Conservation (phyloP, 2,797 vertebrate genomes). For the Pseudopleuronectes americanus region DNA sequence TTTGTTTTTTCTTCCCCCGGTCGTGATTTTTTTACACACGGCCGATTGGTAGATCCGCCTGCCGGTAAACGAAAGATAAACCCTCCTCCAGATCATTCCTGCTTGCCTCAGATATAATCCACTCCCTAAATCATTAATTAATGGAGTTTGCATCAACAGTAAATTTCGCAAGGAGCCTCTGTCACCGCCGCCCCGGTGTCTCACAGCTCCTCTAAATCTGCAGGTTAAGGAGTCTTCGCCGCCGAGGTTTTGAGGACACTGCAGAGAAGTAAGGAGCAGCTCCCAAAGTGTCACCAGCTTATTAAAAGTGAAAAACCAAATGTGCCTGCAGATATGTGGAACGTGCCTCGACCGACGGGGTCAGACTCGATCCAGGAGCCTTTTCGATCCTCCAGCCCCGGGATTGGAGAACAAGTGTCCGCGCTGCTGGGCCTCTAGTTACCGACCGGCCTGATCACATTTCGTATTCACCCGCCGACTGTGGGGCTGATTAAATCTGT, state of each 20-base stretch:
- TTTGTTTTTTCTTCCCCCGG: slow-evolving; percentile 40
- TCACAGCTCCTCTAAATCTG: slow-evolving; percentile 50
- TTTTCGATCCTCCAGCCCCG: slow-evolving; percentile 32
- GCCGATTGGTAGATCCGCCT: slow-evolving; percentile 26
- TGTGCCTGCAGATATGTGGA: slow-evolving; percentile 26
- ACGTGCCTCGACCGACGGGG: slow-evolving; percentile 40
- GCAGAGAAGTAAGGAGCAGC: slow-evolving; percentile 24
- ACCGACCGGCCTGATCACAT: slow-evolving; percentile 67
- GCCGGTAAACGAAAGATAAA: slow-evolving; percentile 66
- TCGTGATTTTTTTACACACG: not conserved
- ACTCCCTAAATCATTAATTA: slow-evolving; percentile 75
- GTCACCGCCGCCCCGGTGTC: slow-evolving; percentile 48
- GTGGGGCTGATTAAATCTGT: slow-evolving; percentile 85
- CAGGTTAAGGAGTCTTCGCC: slow-evolving; percentile 32
- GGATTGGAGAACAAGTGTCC: slow-evolving; percentile 41
- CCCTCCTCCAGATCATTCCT: slow-evolving; percentile 52
- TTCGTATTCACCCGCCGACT: slow-evolving; percentile 74
- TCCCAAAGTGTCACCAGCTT: slow-evolving; percentile 3
- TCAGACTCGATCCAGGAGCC: slow-evolving; percentile 49
- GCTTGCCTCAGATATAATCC: slow-evolving; percentile 63
- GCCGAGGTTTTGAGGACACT: slow-evolving; percentile 5
- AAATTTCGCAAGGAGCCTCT: slow-evolving; percentile 48
- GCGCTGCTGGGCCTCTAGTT: slow-evolving; percentile 48
- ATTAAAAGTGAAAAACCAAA: slow-evolving; percentile 19
- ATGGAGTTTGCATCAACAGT: slow-evolving; percentile 72